phyloP scores from a whole-genome alignment of 2,113 vertebrate species.

The Rhabdornis inornatus region DNA sequence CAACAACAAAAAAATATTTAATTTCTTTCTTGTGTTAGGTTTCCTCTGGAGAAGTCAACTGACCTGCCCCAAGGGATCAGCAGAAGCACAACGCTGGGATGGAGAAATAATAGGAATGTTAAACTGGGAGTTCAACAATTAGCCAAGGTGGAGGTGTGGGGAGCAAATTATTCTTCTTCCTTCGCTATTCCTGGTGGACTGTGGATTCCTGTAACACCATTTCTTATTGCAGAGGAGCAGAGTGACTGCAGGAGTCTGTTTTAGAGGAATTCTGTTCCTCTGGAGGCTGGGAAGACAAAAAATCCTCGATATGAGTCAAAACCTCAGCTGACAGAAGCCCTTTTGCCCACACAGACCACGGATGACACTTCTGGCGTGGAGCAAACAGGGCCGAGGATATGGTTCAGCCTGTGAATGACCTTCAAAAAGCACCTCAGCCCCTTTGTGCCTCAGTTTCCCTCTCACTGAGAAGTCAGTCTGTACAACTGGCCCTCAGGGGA shows the following conservation, averaged over 20 bases:
- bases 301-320: neutral
- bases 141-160: neutral
- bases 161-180: neutral
- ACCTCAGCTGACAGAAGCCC: neutral
- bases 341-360: fast-evolving
- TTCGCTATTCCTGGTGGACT: neutral
- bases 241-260: neutral
- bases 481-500: neutral
- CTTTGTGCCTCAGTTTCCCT: neutral
- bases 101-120: neutral
- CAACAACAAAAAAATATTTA: neutral
- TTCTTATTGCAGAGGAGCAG: neutral
- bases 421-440: neutral
- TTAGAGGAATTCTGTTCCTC: neutral
- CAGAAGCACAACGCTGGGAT: neutral
- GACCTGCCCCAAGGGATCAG: neutral
- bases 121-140: neutral
- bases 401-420: neutral
- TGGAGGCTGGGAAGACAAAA: neutral
- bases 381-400: neutral
- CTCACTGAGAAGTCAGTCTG: neutral
- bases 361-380: neutral
- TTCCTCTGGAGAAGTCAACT: neutral
- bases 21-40: neutral
- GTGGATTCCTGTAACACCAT: neutral